Conservation (phyloP, 2,113 vertebrate species). For the Antennarius striatus region DNA sequence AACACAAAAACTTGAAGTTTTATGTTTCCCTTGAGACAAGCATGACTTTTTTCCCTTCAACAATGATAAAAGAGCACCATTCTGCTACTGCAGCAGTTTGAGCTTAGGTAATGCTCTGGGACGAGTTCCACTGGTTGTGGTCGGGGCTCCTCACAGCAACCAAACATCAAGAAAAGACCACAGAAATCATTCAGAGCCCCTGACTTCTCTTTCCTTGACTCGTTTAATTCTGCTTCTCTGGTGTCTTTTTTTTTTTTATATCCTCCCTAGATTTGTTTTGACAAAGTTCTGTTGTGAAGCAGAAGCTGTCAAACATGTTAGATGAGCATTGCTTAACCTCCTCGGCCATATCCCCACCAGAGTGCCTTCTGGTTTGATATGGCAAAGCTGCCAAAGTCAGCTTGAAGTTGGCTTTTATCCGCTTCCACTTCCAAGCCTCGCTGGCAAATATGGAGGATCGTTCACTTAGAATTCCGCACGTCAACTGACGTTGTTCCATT, state of each 20-base stretch:
- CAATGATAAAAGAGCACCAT: constrained; percentile 48
- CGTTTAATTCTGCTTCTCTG: constrained; percentile 29
- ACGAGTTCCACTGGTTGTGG: constrained; percentile 56
- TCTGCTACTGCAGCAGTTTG: constrained; percentile 56
- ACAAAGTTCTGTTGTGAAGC: constrained; percentile 33
- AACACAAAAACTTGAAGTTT: constrained; percentile 16
- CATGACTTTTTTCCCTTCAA: constrained; percentile 28
- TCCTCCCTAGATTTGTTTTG: constrained; percentile 35
- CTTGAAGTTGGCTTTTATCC: constrained; percentile 29
- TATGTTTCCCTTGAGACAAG: constrained; percentile 17
- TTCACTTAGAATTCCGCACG: constrained; percentile 44
- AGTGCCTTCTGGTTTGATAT: constrained; percentile 50
- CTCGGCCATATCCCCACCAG: constrained; percentile 28
- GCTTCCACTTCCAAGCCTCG: constrained; percentile 39
- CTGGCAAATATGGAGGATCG: constrained; percentile 40
- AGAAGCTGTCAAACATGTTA: constrained; percentile 50
- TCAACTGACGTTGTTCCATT: constrained; percentile 40
- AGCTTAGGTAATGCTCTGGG: constrained; percentile 59
- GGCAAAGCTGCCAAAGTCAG: constrained; percentile 33
- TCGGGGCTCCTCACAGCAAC: constrained; percentile 50
- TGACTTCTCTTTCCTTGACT: constrained; percentile 40
- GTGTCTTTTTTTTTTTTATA: constrained; percentile 37
- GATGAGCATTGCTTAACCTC: constrained; percentile 46
- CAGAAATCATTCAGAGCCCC: constrained; percentile 57
- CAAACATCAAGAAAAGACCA: constrained; percentile 55